A percentile compares a stretch with the other conserved stretches of the same genome.
phyloP scores from a whole-genome alignment of 2,888 invertebrate genomes.

The Drosophila mimica region DNA sequence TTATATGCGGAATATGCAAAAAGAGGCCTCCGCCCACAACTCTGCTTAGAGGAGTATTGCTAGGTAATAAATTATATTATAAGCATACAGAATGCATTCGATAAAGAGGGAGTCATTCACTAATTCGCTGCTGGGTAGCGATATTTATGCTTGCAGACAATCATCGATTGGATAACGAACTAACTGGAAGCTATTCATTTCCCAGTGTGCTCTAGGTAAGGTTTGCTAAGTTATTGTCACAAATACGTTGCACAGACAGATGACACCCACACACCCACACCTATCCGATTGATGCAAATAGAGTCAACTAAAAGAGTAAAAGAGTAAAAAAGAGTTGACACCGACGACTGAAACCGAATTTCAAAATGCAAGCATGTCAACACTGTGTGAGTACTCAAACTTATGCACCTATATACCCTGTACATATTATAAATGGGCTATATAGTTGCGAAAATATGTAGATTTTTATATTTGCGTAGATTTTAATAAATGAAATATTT shows the following conservation, averaged over 20 bases:
- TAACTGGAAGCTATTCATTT: background rate
- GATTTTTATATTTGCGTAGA: background rate
- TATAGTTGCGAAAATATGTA: background rate
- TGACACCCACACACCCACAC: constrained; percentile 26
- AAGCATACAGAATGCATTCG: background rate
- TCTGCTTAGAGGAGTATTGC: background rate
- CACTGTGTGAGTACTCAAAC: background rate
- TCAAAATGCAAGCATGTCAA: constrained; percentile 23
- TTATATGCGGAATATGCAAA: accelerated
- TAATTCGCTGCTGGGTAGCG: background rate
- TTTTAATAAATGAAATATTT: background rate
- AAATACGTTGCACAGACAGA: constrained; percentile 54
- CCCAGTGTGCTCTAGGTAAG: background rate
- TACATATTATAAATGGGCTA: background rate
- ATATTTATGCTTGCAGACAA: background rate
- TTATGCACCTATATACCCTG: constrained; percentile 1
- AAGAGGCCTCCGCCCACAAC: background rate
- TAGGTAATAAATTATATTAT: background rate
- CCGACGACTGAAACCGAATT: constrained; percentile 38
- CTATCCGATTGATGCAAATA: constrained; percentile 14
- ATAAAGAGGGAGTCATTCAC: accelerated
- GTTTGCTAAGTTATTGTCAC: constrained; percentile 26
- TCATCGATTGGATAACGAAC: background rate
- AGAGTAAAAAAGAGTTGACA: constrained; percentile 52
- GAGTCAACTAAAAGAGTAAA: constrained; percentile 35